phyloP scores from a whole-genome alignment of 2,797 vertebrate species.

The Gallinago solitaria region DNA sequence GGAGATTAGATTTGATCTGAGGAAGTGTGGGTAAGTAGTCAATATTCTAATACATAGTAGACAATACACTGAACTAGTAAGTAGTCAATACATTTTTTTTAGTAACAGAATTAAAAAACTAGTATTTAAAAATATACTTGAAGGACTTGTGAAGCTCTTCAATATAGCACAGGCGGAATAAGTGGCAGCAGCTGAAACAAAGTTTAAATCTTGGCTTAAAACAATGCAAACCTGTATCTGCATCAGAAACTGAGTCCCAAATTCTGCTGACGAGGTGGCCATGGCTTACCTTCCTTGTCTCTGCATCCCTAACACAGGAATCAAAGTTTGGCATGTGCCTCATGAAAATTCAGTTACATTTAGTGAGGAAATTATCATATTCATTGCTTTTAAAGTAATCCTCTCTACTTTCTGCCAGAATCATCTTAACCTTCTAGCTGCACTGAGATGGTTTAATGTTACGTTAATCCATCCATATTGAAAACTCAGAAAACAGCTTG shows the following conservation, averaged over 20 bases:
- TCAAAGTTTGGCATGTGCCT: background rate
- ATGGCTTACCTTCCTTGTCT: background rate
- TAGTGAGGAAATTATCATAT: slow-evolving; percentile 29
- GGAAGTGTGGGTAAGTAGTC: background rate
- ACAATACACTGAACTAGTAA: background rate
- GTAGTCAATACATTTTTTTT: background rate
- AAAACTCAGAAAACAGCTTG: background rate
- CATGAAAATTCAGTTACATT: slow-evolving; percentile 39
- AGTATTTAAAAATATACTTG: background rate
- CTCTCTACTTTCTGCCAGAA: slow-evolving; percentile 37
- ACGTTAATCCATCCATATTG: background rate
- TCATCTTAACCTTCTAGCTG: slow-evolving; percentile 10
- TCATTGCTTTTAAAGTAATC: slow-evolving; percentile 46
- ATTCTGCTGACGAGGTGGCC: background rate
- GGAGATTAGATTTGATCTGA: background rate
- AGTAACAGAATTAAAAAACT: background rate
- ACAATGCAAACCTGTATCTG: background rate
- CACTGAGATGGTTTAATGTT: background rate
- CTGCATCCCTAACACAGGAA: background rate
- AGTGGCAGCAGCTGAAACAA: background rate
- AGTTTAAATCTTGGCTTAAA: background rate
- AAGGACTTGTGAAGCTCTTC: background rate
- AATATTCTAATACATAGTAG: background rate
- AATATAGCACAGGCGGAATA: background rate
- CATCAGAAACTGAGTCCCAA: background rate